Evolutionary conservation across 2,797 vertebrate genomes (phyloP).

Genomic region (Malacoraja senta): DNA sequence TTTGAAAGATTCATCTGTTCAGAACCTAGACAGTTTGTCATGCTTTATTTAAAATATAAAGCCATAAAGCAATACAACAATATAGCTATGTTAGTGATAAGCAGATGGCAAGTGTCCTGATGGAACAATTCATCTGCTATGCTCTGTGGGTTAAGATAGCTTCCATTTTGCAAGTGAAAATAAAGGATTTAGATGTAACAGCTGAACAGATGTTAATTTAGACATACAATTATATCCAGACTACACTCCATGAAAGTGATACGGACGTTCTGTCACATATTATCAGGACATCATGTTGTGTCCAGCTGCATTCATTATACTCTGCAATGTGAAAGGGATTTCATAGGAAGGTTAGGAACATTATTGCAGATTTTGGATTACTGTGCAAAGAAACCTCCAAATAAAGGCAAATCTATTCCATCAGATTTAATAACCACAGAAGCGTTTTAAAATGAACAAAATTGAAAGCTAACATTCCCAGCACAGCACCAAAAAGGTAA

Average conservation of each 20-base stretch:
- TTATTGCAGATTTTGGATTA: background rate
- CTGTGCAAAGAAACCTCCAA: background rate
- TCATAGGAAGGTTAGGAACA: background rate
- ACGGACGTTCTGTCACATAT: background rate
- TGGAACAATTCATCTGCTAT: background rate
- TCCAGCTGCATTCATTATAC: background rate
- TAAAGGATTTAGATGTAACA: background rate
- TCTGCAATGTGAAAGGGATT: background rate
- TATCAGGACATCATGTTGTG: background rate
- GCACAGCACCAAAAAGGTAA: background rate
- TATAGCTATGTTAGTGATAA: background rate
- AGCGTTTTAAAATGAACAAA: background rate
- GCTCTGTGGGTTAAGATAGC: background rate
- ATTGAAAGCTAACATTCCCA: background rate
- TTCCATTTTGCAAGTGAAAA: background rate
- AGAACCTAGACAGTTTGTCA: background rate
- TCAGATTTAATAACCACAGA: background rate
- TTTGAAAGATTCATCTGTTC: background rate
- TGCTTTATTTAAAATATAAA: background rate
- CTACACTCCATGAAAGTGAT: background rate
- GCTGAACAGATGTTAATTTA: background rate
- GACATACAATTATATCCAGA: background rate
- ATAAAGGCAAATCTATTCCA: background rate
- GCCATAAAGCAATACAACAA: background rate
- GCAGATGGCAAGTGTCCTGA: background rate